phyloP scores from a whole-genome alignment of 2,113 vertebrate genomes.

The Natator depressus region DNA sequence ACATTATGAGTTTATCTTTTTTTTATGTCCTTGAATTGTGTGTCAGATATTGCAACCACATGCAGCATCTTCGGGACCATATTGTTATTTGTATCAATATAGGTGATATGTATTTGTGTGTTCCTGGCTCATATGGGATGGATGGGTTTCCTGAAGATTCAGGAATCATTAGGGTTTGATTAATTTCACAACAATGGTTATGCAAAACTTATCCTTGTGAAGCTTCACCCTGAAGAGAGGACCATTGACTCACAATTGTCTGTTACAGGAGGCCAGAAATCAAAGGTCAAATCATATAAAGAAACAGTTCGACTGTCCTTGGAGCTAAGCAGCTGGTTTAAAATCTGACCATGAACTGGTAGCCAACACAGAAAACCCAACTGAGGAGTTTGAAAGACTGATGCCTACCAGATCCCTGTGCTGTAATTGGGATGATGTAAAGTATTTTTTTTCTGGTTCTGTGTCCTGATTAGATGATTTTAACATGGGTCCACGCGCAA shows the following conservation, averaged over 20 bases:
- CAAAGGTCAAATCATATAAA: background rate
- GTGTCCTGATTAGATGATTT: accelerated
- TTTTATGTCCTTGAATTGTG: background rate
- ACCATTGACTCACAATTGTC: background rate
- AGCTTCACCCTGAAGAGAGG: background rate
- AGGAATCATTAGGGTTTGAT: background rate
- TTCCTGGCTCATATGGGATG: background rate
- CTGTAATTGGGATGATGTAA: background rate
- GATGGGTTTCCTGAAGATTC: background rate
- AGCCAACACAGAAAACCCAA: background rate
- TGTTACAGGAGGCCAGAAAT: background rate
- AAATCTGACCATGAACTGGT: background rate
- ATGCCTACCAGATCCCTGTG: background rate
- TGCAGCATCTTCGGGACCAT: background rate
- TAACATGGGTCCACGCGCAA: background rate
- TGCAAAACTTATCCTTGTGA: background rate
- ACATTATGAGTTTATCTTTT: background rate
- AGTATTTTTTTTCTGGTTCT: background rate
- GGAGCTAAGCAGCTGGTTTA: background rate
- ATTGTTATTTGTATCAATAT: background rate
- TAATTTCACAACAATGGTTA: background rate
- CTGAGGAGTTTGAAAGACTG: background rate
- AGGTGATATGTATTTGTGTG: background rate
- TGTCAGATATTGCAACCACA: background rate
- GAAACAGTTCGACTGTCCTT: background rate